Evolutionary conservation across 2,113 vertebrate species (phyloP), one percentile per base, ranked within the genome.

Genomic region (Philantomba maxwellii): DNA sequence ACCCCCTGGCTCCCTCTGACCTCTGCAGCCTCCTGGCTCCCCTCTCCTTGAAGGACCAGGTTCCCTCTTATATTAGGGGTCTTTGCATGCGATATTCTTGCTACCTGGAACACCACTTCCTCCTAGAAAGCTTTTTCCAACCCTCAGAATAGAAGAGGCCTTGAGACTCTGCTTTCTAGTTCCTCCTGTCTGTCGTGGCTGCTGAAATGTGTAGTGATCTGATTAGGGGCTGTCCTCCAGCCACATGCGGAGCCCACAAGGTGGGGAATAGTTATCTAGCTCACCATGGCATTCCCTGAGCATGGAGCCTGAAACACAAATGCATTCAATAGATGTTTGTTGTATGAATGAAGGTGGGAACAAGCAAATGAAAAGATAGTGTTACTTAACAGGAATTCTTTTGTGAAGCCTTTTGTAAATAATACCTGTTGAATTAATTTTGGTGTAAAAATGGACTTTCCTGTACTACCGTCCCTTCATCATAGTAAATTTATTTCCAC

Each of bases 361-460:
- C 49, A 43, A 89, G 73, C 2, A 60, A 55, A 84, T 55, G 81
- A 57, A 90, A 92, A 26, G 53, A 26, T 49, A 62, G 9, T 12
- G 6, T 77, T 91, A 82, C 55, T 89, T 89, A 94, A 93, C 2
- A 83, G 51, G 28, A 87, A 60, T 85, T 96, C n/a, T 93, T 73
- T 30, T 33, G 36, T 83, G 87, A 77, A 86, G 30, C 1, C 25
- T 89, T 77, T 58, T 62, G 43, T 87, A 89, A 95, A 96, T 62
- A 93, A 85, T 49, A 96, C 55, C 81, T 33, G n/a, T 28, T 88
- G 87, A 91, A 81, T 96, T 73, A 78, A 43, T 95, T 94, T 94
- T 66, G 73, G 57, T 70, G n/a, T 95, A 77, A 95, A 94, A 89
- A 87, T 70, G 39, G 58, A 66, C 60, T 94, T 97, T 87, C 39